Conservation (phyloP, 2,888 invertebrate species). For the Piscicola geometra region DNA sequence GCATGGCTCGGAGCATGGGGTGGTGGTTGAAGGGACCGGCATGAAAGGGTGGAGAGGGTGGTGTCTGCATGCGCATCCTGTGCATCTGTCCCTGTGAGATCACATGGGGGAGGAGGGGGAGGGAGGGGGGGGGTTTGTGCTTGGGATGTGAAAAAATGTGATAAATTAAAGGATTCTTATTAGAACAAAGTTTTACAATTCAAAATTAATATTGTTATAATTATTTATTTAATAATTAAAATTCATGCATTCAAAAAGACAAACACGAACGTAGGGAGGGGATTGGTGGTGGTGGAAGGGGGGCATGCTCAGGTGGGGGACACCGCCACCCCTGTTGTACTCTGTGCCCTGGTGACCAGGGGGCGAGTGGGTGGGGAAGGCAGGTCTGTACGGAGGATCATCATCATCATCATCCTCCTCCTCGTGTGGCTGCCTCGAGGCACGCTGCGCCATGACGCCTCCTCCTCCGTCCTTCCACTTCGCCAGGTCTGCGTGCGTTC, state of each 20-base stretch:
- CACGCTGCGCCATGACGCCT: slow-evolving; percentile 46
- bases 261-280: not conserved
- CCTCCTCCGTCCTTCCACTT: slow-evolving; percentile 81
- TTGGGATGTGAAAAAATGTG: no score
- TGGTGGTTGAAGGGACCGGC: no score
- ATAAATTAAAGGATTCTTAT: no score
- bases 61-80: not conserved
- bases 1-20: not conserved
- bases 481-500: slow-evolving; percentile 70
- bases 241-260: no score
- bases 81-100: not conserved
- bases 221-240: no score
- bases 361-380: not conserved
- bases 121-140: not conserved
- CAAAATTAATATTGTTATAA: no score
- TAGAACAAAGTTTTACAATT: no score
- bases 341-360: not conserved
- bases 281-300: no score
- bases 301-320: not conserved
- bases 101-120: not conserved
- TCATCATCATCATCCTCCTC: slow-evolving; percentile 59
- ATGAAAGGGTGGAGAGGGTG: not conserved
- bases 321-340: not conserved
- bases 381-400: slow-evolving; percentile 13
- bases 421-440: slow-evolving; percentile 70